Conservation (phyloP, 64 coral and sea anemone genomes). For the Stichodactyla helianthus region DNA sequence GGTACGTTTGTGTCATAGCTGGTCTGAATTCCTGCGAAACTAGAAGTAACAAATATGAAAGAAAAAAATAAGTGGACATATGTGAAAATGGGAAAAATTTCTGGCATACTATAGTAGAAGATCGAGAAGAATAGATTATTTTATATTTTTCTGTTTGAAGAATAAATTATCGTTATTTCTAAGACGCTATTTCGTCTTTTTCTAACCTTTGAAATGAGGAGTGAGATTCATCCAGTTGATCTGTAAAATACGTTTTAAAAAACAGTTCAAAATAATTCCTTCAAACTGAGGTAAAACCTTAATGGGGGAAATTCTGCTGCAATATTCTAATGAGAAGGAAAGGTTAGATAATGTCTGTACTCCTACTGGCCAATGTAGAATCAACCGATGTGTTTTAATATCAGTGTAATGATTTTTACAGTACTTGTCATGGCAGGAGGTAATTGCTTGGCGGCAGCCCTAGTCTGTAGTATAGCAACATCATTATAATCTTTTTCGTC, state of each 20-base stretch:
- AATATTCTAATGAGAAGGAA: no score
- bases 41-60: not conserved
- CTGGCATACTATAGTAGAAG: no score
- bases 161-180: no score
- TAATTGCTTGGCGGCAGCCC: conserved; percentile 44
- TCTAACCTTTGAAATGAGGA: conserved; percentile 10
- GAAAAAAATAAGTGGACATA: not conserved
- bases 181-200: not conserved
- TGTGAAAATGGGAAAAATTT: not conserved
- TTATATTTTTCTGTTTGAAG: no score
- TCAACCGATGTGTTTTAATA: no score
- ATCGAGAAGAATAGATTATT: no score
- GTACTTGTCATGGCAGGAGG: conserved; percentile 45
- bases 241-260: not conserved
- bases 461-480: conserved; percentile 48
- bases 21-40: not conserved
- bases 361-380: no score
- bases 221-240: not conserved
- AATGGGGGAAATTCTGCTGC: no score
- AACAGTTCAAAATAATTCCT: not conserved
- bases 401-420: not conserved
- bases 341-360: no score
- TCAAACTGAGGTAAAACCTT: no score
- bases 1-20: conserved; percentile 39
- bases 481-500: conserved; percentile 64